Base-by-base conservation (phyloP, 2,888 invertebrate genomes). In the Orchesellides sinensis region DNA sequence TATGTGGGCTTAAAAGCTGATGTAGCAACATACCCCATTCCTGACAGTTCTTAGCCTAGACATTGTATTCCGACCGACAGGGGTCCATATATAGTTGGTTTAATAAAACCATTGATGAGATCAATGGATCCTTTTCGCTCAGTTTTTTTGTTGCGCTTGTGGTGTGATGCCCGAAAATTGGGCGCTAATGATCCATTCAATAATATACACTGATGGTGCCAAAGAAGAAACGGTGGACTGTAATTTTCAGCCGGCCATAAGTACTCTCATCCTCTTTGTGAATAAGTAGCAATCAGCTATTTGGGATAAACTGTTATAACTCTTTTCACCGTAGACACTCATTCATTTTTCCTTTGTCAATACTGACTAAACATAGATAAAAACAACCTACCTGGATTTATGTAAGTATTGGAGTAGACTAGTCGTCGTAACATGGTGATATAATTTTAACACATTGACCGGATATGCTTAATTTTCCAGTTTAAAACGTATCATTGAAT, bases 141-240 rank as follows among this genome's bases (percentile, higher is more conserved):
- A n/a, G n/a, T n/a, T n/a, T n/a, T n/a, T n/a, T n/a, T n/a, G n/a
- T n/a, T n/a, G n/a, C n/a, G n/a, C n/a, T 40, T 40, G 40, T 40
- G 10, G 56, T 56, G 61, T 61, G 63, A 61, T 61, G 52, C 27
- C 3, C 61, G 54, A 17, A n/a, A 66, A 77, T 54, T 77, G 59
- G 77, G 68, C 72, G 73, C 83, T 83, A 78, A 83, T 83, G 78
- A 83, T 68, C 66, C 72, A 83, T 78, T 78, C 77, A 83, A 83
- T 83, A 72, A 83, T 56, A 72, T 61, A 68, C 77, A 78, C 29
- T 59, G 59, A 72, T 83, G 83, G 83, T 83, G 83, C 83, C 83
- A 66, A 78, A 70, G 68, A 52, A 56, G 19, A 23, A 68, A 40
- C 52, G 21, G 29, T 47, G 65, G 21, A 32, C 83, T 78, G 66